These are phyloP conservation scores for Atta cephalotes DNA, from an alignment of 1,140 invertebrate genomes.

Conservation along the genomic window DNA sequence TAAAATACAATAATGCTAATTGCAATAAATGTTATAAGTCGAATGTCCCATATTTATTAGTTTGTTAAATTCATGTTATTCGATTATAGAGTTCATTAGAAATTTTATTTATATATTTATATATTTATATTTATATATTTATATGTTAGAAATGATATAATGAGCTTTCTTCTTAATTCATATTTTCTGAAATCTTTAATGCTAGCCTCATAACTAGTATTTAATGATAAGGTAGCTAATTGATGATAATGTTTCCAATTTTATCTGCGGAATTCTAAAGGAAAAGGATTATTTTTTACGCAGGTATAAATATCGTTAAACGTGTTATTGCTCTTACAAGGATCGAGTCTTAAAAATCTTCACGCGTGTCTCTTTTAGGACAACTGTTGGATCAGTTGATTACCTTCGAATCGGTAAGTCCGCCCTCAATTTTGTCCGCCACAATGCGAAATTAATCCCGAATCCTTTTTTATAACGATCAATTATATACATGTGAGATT, in stretches of 20 bases:
- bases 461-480: constrained; percentile 24
- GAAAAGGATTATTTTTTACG: constrained; percentile 19
- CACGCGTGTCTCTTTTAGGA: constrained; percentile 10
- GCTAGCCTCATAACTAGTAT: not conserved
- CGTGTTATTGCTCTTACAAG: constrained; percentile 25
- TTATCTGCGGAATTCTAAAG: constrained; percentile 36
- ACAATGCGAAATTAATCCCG: constrained; percentile 28
- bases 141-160: not conserved
- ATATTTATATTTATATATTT: too few relatives aligned
- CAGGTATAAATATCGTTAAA: constrained; percentile 15
- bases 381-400: constrained; percentile 15
- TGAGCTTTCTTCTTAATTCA: not conserved
- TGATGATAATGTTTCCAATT: constrained; percentile 31
- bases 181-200: not conserved
- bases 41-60: not conserved
- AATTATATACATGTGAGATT: not conserved
- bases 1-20: not conserved
- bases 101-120: not conserved
- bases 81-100: not conserved
- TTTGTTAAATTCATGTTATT: not conserved
- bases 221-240: constrained; percentile 1
- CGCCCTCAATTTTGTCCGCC: constrained; percentile 12
- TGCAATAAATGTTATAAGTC: not conserved
- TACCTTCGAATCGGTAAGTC: constrained; percentile 28
- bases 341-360: not conserved